phyloP scores from a whole-genome alignment of 92 coral and sea anemone genomes.

The Diadumene lineata region DNA sequence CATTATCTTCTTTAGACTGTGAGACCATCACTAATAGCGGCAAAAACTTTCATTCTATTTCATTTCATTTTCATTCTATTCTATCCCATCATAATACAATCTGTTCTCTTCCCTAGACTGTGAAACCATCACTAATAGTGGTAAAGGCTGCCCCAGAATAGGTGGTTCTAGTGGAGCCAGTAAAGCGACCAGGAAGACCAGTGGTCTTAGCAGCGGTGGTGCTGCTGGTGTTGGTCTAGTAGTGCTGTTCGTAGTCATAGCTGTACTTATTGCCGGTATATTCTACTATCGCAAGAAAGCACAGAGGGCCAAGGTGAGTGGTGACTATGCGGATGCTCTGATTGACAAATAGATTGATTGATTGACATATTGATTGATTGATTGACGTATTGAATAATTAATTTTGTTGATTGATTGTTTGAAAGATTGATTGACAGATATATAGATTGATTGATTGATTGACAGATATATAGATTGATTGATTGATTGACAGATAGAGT shows the following conservation, averaged over 20 bases:
- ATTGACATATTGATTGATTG: no score
- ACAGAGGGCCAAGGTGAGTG: constrained; percentile 32
- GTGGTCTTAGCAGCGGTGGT: constrained; percentile 58
- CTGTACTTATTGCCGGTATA: constrained; percentile 42
- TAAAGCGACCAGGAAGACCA: neutral
- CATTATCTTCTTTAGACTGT: constrained; percentile 63
- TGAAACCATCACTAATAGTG: constrained; percentile 22
- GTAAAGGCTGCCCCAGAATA: constrained; percentile 48
- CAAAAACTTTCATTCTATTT: no score
- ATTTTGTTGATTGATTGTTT: no score
- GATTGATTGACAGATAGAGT: no score
- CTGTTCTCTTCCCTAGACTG: no score
- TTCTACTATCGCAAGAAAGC: constrained; percentile 75
- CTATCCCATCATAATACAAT: no score
- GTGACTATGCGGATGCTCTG: neutral
- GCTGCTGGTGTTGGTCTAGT: constrained; percentile 56
- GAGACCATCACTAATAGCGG: constrained; percentile 23
- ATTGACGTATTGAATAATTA: no score
- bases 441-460: no score
- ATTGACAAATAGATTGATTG: no score
- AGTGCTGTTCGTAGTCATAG: constrained; percentile 44
- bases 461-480: no score
- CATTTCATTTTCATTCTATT: no score
- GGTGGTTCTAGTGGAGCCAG: constrained; percentile 9
- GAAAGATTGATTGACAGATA: no score